Conservation (phyloP, 2,888 invertebrate genomes). For the Glyphotaelius pellucidus region DNA sequence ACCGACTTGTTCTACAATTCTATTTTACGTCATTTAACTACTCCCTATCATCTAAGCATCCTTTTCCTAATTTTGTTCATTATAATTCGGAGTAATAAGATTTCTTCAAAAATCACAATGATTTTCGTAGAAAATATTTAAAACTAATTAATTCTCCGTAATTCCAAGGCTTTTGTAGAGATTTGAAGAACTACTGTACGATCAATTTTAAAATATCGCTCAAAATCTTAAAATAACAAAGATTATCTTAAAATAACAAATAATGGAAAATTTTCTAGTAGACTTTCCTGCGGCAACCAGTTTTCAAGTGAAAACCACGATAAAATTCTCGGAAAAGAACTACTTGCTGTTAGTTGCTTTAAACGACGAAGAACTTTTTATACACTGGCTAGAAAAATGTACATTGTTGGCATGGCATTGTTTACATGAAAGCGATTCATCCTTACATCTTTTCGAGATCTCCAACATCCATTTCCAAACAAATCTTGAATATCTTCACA, state of each 20-base stretch:
- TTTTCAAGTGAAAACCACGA: background rate
- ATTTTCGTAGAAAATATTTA: background rate
- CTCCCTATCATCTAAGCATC: background rate
- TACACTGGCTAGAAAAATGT: background rate
- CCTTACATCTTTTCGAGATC: background rate
- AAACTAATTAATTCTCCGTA: background rate
- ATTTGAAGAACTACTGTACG: background rate
- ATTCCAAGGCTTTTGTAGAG: background rate
- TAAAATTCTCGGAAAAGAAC: background rate
- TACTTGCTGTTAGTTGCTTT: background rate
- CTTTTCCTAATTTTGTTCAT: background rate
- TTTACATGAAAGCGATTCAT: background rate
- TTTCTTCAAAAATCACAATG: background rate
- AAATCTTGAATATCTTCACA: background rate
- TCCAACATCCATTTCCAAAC: background rate
- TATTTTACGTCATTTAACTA: background rate
- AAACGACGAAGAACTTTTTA: background rate
- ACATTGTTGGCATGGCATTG: background rate
- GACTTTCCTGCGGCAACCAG: background rate
- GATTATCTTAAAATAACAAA: background rate
- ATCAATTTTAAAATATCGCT: background rate
- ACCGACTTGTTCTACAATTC: background rate
- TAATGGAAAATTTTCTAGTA: background rate
- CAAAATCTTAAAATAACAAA: background rate
- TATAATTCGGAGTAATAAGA: background rate